Evolutionary conservation across 1,140 invertebrate genomes (phyloP).

Genomic region (Tribolium madens): DNA sequence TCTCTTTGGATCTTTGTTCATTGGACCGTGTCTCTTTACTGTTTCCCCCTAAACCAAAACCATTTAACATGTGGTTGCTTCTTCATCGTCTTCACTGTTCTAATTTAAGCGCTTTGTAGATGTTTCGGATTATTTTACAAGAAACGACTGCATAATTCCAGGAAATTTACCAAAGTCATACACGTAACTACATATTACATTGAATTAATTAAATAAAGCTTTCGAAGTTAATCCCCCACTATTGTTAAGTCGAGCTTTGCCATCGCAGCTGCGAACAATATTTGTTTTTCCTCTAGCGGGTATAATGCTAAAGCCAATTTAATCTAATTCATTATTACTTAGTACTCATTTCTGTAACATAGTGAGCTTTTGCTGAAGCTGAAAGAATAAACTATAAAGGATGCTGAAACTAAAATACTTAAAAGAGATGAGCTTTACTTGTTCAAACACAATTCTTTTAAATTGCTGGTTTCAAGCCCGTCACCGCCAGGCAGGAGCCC

Average conservation of each 20-base stretch:
- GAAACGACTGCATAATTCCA: slow-evolving; percentile 24
- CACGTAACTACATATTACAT: slow-evolving; percentile 19
- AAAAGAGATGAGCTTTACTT: no score
- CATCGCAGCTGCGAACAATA: not conserved
- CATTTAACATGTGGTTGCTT: slow-evolving; percentile 35
- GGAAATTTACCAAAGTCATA: slow-evolving; percentile 35
- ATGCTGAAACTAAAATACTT: no score
- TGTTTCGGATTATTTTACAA: slow-evolving; percentile 38
- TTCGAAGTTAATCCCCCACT: slow-evolving; percentile 22
- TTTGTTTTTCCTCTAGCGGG: slow-evolving; percentile 13
- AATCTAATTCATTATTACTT: not conserved
- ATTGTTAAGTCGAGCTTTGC: slow-evolving; percentile 1
- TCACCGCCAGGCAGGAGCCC: no score
- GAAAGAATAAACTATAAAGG: no score
- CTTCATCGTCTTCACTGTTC: slow-evolving; percentile 31
- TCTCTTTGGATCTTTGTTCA: slow-evolving; percentile 24
- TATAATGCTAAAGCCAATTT: not conserved
- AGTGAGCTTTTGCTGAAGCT: not conserved
- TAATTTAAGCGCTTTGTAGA: slow-evolving; percentile 31
- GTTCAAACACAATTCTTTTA: not conserved
- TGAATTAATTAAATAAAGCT: slow-evolving; percentile 39
- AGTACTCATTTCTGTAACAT: not conserved
- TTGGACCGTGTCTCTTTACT: slow-evolving; percentile 35
- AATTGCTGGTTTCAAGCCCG: not conserved
- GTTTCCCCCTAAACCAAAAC: slow-evolving; percentile 30